A percentile compares a stretch with the other conserved stretches of the same genome.
phyloP scores from a whole-genome alignment of 1,140 invertebrate species.

The Drosophila albomicans region DNA sequence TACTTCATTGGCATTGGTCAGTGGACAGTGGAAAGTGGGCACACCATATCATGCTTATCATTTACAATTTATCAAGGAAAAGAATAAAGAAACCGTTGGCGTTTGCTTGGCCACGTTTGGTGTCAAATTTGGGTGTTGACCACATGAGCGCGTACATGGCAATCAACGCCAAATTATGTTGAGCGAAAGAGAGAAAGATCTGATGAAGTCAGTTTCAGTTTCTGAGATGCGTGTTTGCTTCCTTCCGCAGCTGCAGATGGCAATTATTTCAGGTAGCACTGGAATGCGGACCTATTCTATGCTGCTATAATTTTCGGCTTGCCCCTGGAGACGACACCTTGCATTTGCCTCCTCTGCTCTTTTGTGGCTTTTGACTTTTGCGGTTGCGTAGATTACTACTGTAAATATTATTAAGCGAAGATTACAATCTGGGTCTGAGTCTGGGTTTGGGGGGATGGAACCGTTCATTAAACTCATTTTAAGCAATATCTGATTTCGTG shows the following conservation, averaged over 20 bases:
- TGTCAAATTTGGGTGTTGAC: conserved; percentile 81
- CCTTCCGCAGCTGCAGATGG: conserved; percentile 52
- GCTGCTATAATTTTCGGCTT: conserved; percentile 49
- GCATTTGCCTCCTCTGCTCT: conserved; percentile 15
- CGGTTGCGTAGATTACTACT: conserved; percentile 75
- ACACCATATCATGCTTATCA: conserved; percentile 60
- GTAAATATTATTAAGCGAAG: conserved; percentile 81
- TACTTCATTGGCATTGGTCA: conserved; percentile 26
- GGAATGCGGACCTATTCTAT: conserved; percentile 61
- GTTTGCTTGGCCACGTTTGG: conserved; percentile 47
- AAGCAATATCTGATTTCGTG: conserved; percentile 67
- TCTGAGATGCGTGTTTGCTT: conserved; percentile 40
- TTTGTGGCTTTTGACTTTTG: background rate
- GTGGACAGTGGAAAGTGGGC: conserved; percentile 12
- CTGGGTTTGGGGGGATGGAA: conserved; percentile 39
- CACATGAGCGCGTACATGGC: conserved; percentile 77
- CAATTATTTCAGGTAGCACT: conserved; percentile 79
- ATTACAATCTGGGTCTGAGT: conserved; percentile 63
- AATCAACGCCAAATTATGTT: conserved; percentile 82
- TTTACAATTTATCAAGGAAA: conserved; percentile 62
- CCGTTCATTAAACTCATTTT: conserved; percentile 73
- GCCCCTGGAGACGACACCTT: conserved; percentile 59
- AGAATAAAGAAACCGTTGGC: background rate
- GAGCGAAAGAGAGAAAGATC: conserved; percentile 5
- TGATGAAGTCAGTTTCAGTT: background rate